Evolutionary conservation across 92 coral and sea anemone genomes (phyloP).

Genomic region (Paragorgia papillata): DNA sequence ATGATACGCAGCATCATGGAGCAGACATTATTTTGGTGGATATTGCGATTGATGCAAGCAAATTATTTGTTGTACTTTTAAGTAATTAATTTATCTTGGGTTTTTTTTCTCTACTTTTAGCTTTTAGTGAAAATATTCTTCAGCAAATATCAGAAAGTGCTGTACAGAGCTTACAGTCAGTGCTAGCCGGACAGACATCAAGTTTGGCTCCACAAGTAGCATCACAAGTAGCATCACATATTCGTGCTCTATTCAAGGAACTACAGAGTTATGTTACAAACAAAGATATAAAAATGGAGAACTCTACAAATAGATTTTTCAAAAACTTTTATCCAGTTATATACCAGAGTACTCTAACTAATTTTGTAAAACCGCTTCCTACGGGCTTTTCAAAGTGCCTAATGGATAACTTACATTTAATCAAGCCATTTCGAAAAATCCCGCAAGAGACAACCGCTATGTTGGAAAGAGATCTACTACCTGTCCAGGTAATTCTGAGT

Average conservation of each 20-base stretch:
- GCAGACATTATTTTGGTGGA: no score
- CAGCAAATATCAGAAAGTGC: constrained; percentile 23
- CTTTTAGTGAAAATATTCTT: constrained; percentile 7
- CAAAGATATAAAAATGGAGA: constrained; percentile 10
- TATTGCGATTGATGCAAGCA: no score
- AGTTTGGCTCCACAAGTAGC: neutral
- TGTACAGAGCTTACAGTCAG: constrained; percentile 5
- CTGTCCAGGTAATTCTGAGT: constrained; percentile 69
- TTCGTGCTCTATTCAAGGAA: constrained; percentile 20
- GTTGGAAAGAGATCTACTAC: constrained; percentile 55
- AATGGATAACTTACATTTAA: constrained; percentile 62
- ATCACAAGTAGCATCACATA: constrained; percentile 9
- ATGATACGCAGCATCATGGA: no score
- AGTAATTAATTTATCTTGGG: no score
- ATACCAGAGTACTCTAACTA: constrained; percentile 52
- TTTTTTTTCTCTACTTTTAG: constrained; percentile 27
- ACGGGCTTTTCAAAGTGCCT: constrained; percentile 69
- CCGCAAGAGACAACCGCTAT: constrained; percentile 62
- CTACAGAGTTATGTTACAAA: constrained; percentile 19
- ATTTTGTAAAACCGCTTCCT: constrained; percentile 45
- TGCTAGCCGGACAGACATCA: no score
- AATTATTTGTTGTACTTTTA: no score
- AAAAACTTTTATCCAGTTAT: constrained; percentile 67
- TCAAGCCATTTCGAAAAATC: constrained; percentile 68
- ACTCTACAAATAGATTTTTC: constrained; percentile 25